Evolutionary conservation across 2,888 invertebrate species (phyloP).

Genomic region (Anoncus sp.): DNA sequence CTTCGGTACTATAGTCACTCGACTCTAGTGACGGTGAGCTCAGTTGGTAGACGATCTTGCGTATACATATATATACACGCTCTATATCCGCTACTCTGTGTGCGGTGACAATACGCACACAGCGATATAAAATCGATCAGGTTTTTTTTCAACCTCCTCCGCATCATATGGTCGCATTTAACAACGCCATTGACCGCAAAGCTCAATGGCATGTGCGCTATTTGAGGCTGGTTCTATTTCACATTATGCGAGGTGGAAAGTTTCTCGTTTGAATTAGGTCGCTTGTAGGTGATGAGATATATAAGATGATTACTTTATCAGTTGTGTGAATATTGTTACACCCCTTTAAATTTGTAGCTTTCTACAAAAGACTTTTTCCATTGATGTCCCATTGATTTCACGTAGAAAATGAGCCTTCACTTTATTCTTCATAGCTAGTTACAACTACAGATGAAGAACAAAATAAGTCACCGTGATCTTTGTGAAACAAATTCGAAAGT

Average conservation of each 20-base stretch:
- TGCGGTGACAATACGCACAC: slow-evolving; percentile 28
- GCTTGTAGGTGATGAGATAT: background rate
- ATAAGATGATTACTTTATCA: background rate
- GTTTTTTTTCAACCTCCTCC: slow-evolving; percentile 74
- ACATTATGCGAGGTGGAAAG: slow-evolving; percentile 33
- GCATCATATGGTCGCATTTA: slow-evolving; percentile 80
- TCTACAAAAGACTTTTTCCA: background rate
- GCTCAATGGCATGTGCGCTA: slow-evolving; percentile 42
- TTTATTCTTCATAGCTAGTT: background rate
- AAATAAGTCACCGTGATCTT: too few relatives aligned
- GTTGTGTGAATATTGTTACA: background rate
- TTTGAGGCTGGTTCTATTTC: slow-evolving; percentile 49
- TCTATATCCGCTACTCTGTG: slow-evolving; percentile 27
- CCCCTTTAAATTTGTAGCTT: background rate
- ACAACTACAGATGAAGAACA: too few relatives aligned
- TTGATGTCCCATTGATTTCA: background rate
- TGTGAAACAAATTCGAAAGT: too few relatives aligned
- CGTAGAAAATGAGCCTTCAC: background rate
- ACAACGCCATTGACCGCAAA: slow-evolving; percentile 75
- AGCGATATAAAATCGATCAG: slow-evolving; percentile 64
- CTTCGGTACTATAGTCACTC: slow-evolving; percentile 22
- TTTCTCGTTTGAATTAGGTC: slow-evolving; percentile 26
- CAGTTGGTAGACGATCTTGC: slow-evolving; percentile 23
- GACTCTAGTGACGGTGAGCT: slow-evolving; percentile 44
- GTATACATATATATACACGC: background rate